phyloP scores from a whole-genome alignment of 1,140 invertebrate genomes.

The Lucilia sericata region DNA sequence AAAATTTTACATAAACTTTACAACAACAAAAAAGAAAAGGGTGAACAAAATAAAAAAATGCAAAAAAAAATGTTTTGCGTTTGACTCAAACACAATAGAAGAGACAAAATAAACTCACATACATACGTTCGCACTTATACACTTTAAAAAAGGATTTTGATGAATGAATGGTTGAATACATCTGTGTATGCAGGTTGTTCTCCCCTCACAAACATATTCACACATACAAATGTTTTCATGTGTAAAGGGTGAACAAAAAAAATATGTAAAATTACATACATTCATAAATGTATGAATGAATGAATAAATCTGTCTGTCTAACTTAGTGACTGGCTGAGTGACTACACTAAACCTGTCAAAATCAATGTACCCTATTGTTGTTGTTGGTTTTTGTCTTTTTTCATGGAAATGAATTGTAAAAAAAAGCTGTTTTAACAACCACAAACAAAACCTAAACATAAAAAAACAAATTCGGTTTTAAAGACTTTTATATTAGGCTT shows the following conservation, averaged over 20 bases:
- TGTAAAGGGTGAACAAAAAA: neutral
- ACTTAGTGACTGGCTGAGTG: neutral
- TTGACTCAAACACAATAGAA: neutral
- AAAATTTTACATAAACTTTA: neutral
- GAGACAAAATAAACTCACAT: neutral
- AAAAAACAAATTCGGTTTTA: neutral
- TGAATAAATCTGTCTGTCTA: neutral
- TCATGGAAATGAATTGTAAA: neutral
- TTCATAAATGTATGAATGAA: conserved; percentile 29
- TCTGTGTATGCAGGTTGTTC: neutral
- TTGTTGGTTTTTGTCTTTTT: neutral
- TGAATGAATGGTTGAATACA: conserved; percentile 5
- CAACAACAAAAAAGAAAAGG: neutral
- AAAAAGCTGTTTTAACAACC: neutral
- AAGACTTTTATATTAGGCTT: no score
- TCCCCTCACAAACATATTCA: no score
- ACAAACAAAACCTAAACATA: neutral
- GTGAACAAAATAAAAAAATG: neutral
- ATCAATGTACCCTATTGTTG: conserved; percentile 32
- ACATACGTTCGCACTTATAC: neutral
- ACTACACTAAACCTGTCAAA: conserved; percentile 40
- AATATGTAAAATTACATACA: conserved; percentile 7
- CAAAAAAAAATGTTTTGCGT: neutral
- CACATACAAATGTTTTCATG: no score
- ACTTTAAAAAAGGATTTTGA: neutral